These are phyloP conservation scores for Porphyrio hochstetteri DNA, from an alignment of 2,113 vertebrate genomes.

Conservation along the genomic window DNA sequence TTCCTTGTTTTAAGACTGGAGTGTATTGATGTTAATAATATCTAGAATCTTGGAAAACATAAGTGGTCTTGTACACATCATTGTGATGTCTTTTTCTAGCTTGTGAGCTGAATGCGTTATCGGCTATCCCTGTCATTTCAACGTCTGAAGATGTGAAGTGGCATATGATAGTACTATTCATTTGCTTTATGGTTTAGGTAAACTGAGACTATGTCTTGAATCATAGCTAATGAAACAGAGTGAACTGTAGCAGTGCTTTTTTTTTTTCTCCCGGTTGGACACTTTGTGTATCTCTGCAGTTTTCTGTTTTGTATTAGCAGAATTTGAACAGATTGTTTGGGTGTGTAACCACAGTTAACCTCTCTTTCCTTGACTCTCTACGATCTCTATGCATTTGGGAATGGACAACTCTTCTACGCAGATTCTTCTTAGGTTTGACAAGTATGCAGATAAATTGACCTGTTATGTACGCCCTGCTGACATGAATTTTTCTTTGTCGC, in stretches of 20 bases:
- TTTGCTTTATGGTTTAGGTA: background rate
- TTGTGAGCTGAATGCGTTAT: background rate
- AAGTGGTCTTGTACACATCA: background rate
- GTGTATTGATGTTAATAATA: background rate
- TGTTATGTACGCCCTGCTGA: background rate
- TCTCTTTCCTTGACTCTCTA: background rate
- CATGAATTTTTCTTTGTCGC: background rate
- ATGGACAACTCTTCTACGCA: background rate
- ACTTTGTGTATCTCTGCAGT: background rate
- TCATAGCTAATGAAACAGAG: background rate
- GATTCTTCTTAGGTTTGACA: background rate
- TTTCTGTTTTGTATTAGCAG: background rate
- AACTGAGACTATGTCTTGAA: background rate
- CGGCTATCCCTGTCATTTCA: background rate
- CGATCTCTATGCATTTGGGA: background rate
- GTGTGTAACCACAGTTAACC: background rate
- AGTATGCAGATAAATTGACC: background rate
- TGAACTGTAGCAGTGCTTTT: background rate
- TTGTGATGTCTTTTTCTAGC: background rate
- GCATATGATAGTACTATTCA: background rate
- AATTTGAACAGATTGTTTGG: background rate
- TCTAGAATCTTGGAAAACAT: background rate
- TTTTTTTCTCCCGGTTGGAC: background rate
- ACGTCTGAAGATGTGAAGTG: background rate
- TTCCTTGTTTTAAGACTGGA: background rate